These are phyloP conservation scores for Stegana nigrithorax DNA, from an alignment of 2,888 invertebrate species.

Conservation along the genomic window DNA sequence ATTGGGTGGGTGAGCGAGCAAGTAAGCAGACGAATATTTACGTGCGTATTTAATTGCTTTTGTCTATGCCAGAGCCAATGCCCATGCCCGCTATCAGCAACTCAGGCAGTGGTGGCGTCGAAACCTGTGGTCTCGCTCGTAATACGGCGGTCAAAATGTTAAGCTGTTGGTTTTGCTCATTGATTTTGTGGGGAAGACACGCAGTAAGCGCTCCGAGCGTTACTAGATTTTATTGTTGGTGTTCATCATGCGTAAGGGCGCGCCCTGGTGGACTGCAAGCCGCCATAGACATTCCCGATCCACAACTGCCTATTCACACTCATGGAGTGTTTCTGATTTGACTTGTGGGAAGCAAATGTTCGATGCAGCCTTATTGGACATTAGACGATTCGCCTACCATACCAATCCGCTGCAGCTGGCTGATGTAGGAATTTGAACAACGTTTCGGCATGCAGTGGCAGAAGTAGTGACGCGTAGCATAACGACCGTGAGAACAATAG, in stretches of 20 bases:
- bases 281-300: slow-evolving; percentile 59
- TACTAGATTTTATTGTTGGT: slow-evolving; percentile 62
- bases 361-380: slow-evolving; percentile 55
- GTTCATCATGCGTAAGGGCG: slow-evolving; percentile 58
- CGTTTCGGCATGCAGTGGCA: slow-evolving; percentile 58
- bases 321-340: slow-evolving; percentile 59
- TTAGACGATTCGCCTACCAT: slow-evolving; percentile 53
- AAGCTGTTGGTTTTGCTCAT: slow-evolving; percentile 58
- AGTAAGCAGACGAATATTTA: background rate
- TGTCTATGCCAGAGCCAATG: slow-evolving; percentile 44
- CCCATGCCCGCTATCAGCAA: slow-evolving; percentile 32
- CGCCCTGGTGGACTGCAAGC: slow-evolving; percentile 58
- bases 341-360: slow-evolving; percentile 64
- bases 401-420: slow-evolving; percentile 60
- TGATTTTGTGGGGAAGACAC: slow-evolving; percentile 63
- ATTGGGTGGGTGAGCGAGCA: background rate
- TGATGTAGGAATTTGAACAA: slow-evolving; percentile 56
- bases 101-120: slow-evolving; percentile 14
- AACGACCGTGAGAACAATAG: background rate
- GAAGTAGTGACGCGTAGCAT: slow-evolving; percentile 40
- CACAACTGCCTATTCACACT: slow-evolving; percentile 60
- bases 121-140: slow-evolving; percentile 26
- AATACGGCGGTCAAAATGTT: slow-evolving; percentile 41
- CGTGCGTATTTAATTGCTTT: too few species aligned
- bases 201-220: slow-evolving; percentile 62